Base-by-base conservation (phyloP, 2,113 vertebrate genomes). In the Bubo scandiacus region DNA sequence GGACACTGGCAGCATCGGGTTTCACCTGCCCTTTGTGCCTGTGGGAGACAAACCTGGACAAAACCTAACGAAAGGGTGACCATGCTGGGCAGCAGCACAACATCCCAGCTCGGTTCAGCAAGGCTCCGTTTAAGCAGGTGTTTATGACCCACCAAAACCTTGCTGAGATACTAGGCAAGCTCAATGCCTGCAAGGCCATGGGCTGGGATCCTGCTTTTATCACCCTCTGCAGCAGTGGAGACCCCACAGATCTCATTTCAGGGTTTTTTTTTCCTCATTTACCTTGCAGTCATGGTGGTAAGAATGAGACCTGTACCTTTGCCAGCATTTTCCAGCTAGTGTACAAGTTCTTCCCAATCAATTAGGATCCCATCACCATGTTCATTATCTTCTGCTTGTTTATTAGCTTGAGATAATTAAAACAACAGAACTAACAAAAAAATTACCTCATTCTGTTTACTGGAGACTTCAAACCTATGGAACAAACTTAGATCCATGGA, bases 21-120 rank as follows among this genome's bases (percentile, higher is more conserved):
- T 96, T 95, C 92, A 96, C 90, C 84, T 94, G 67, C 62, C 43
- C n/a, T 86, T 85, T 84, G 81, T 93, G 85, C 12, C 42, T 63
- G 85, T 80, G 94, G 63, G 88, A 88, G 81, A 88, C 88, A 92
- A 83, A 47, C 26, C 43, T 25, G 86, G 89, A 79, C 36, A 79
- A 89, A 90, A 5, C 81, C 38, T 58, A 2, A 12, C 1, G 22
- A 12, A 54, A 75, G 3, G 36, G 34, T 61, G 72, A 68, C 49
- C 11, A 4, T 1, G 58, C 52, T 65, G 80, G 80, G 70, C 86
- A 90, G 70, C 68, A 61, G 83, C 27, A 12, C 49, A 13, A 29
- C 12, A 11, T 23, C n/a, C 71, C 5, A 4, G 34, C 42, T 36
- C 0, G 0, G 43, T 25, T 92, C 82, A 62, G 66, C 49, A 23